Conservation (phyloP, 2,113 vertebrate species). For the Suricata suricatta region DNA sequence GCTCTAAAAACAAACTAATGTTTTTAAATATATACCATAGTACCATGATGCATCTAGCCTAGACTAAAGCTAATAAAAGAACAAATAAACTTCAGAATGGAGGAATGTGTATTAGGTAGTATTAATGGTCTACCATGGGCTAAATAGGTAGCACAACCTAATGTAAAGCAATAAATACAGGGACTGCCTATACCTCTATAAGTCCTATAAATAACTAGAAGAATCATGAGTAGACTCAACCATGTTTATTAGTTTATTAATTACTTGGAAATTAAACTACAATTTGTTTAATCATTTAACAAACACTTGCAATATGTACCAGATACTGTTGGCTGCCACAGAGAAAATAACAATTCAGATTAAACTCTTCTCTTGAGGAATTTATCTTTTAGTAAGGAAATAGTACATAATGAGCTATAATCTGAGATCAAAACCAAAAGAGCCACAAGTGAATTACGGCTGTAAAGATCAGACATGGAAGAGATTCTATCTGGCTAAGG, state of each 20-base stretch:
- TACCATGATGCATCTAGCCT: background rate
- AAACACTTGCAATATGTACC: background rate
- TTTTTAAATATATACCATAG: background rate
- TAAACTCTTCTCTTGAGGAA: slow-evolving; percentile 21
- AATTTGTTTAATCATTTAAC: slow-evolving; percentile 25
- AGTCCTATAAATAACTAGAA: background rate
- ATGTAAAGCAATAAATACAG: background rate
- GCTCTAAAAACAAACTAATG: background rate
- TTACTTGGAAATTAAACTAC: slow-evolving; percentile 5
- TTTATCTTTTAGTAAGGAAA: slow-evolving; percentile 32
- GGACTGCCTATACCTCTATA: background rate
- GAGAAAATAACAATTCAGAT: slow-evolving; percentile 21
- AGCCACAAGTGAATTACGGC: background rate
- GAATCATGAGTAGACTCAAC: background rate
- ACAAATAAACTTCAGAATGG: slow-evolving; percentile 31
- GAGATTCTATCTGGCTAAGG: background rate
- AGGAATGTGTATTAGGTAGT: background rate
- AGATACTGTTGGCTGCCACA: background rate
- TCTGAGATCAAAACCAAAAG: background rate
- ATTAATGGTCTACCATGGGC: background rate
- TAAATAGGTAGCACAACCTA: background rate
- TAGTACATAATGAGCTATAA: background rate
- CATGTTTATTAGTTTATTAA: slow-evolving; percentile 46
- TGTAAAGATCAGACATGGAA: background rate
- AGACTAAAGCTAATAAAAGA: background rate